A percentile compares a stretch with the other conserved stretches of the same genome.
phyloP scores from a whole-genome alignment of 2,113 vertebrate genomes.

The Corythoichthys haematopterus region DNA sequence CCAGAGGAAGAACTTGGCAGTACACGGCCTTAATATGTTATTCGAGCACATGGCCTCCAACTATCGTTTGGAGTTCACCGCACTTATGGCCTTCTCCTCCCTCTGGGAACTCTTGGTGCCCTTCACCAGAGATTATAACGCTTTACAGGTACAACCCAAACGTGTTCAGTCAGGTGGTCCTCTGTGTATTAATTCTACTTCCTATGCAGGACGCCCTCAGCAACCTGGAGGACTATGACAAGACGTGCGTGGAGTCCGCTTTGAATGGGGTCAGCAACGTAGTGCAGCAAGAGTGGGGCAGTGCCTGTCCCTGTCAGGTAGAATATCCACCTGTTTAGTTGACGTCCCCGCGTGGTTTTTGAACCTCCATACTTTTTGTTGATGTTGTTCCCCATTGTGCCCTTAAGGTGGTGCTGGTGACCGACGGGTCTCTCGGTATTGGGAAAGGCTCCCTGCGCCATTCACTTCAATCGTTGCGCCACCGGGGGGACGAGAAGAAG shows the following conservation, averaged over 20 bases:
- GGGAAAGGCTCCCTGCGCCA: conserved; percentile 90
- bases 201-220: conserved; percentile 84
- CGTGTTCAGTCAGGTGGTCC: neutral
- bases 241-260: conserved; percentile 90
- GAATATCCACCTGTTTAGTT: neutral
- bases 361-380: conserved; percentile 3
- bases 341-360: neutral
- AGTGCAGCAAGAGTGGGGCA: conserved; percentile 96
- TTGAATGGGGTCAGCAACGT: conserved; percentile 88
- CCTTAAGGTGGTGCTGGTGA: conserved; percentile 88
- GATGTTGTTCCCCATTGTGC: conserved; percentile 21
- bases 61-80: conserved; percentile 93
- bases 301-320: conserved; percentile 93
- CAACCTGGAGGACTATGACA: conserved; percentile 95
- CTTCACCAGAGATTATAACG: conserved; percentile 96
- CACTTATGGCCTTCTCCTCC: conserved; percentile 90
- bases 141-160: conserved; percentile 80
- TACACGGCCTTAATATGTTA: conserved; percentile 93
- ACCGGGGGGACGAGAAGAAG: conserved; percentile 83
- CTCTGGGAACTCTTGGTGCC: conserved; percentile 95
- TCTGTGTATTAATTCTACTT: neutral
- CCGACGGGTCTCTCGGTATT: conserved; percentile 92
- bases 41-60: conserved; percentile 98
- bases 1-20: conserved; percentile 92
- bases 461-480: conserved; percentile 82